Evolutionary conservation across 2,797 vertebrate genomes (phyloP).

Genomic region (Scolopax bukidnonensis): DNA sequence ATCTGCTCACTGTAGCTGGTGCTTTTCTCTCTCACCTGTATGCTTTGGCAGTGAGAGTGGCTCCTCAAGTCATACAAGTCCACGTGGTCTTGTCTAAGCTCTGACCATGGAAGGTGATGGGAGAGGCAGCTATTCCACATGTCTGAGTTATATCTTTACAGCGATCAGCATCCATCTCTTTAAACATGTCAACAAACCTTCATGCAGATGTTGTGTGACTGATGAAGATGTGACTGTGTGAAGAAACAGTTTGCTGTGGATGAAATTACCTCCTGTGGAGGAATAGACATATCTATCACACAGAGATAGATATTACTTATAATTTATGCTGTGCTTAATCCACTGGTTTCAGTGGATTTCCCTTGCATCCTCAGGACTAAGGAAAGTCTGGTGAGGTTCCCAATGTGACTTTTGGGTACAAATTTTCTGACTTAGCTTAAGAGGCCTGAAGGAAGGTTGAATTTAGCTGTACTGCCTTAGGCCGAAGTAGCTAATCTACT

Average conservation of each 20-base stretch:
- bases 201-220: accelerated
- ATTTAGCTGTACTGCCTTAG: background rate
- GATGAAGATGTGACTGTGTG: no score
- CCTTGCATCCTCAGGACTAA: background rate
- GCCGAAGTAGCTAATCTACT: background rate
- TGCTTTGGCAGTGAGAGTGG: background rate
- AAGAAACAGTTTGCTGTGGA: background rate
- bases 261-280: background rate
- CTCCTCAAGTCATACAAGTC: background rate
- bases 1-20: background rate
- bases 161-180: background rate
- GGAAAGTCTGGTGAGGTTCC: background rate
- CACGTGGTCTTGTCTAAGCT: accelerated
- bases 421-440: background rate
- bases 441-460: background rate
- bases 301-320: accelerated
- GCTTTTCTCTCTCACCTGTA: background rate
- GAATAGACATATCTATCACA: accelerated
- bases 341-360: background rate
- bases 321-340: background rate
- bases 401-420: background rate
- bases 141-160: no score
- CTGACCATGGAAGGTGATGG: background rate
- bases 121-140: background rate
- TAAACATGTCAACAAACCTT: no score